phyloP scores from a whole-genome alignment of 1,140 invertebrate species.

The Dinoponera quadriceps region DNA sequence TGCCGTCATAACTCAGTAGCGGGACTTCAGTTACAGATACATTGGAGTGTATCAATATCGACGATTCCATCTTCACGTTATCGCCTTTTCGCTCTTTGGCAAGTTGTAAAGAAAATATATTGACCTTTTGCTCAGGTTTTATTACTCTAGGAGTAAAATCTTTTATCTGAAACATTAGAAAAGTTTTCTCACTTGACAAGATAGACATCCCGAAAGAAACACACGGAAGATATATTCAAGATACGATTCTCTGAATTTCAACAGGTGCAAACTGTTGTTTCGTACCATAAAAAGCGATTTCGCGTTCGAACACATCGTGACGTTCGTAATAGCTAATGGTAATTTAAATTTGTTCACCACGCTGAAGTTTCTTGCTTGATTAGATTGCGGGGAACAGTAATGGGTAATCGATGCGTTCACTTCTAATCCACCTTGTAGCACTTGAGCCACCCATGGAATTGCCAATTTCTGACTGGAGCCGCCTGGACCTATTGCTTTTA shows the following conservation, averaged over 20 bases:
- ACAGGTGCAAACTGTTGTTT: neutral
- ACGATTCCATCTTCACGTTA: slow-evolving; percentile 88
- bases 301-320: slow-evolving; percentile 88
- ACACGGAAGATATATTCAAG: neutral
- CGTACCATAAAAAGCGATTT: slow-evolving; percentile 87
- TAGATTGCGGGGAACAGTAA: slow-evolving; percentile 86
- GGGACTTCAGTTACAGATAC: slow-evolving; percentile 90
- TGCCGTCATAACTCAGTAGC: slow-evolving; percentile 91
- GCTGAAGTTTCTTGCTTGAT: slow-evolving; percentile 86
- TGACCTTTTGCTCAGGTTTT: slow-evolving; percentile 87
- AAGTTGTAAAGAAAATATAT: slow-evolving; percentile 88
- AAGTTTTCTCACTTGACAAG: neutral
- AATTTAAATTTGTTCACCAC: slow-evolving; percentile 91
- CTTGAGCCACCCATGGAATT: slow-evolving; percentile 87
- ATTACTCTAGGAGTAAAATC: slow-evolving; percentile 88
- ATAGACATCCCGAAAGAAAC: neutral
- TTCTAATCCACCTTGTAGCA: slow-evolving; percentile 86
- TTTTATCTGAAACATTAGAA: slow-evolving; percentile 87
- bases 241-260: slow-evolving; percentile 20
- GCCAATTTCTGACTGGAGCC: slow-evolving; percentile 87
- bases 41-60: slow-evolving; percentile 90
- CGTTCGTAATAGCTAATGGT: slow-evolving; percentile 90
- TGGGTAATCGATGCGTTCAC: slow-evolving; percentile 86
- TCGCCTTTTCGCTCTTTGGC: slow-evolving; percentile 85
- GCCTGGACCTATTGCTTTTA: slow-evolving; percentile 88